Conservation (phyloP, 2,797 vertebrate species). For the Hyperoplus immaculatus region DNA sequence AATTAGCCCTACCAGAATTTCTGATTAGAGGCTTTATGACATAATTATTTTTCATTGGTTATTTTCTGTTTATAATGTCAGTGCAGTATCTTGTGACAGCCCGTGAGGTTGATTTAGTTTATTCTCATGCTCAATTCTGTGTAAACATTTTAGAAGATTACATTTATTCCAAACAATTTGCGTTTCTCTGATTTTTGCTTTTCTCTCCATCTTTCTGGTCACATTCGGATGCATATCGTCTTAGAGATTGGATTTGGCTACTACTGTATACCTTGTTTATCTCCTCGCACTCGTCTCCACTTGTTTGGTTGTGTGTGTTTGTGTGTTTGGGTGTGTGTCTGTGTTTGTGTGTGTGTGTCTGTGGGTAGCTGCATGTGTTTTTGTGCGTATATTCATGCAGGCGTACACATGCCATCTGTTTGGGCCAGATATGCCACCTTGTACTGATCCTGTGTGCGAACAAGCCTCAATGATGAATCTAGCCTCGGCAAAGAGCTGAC, state of each 20-base stretch:
- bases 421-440: slow-evolving; percentile 75
- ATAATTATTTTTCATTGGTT: slow-evolving; percentile 17
- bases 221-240: slow-evolving; percentile 33
- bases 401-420: slow-evolving; percentile 76
- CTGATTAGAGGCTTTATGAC: slow-evolving; percentile 37
- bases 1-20: slow-evolving; percentile 41
- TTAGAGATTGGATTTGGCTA: slow-evolving; percentile 55
- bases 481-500: slow-evolving; percentile 40
- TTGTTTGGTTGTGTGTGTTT: slow-evolving; percentile 19
- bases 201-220: slow-evolving; percentile 35
- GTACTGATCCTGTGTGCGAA: slow-evolving; percentile 60
- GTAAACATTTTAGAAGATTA: slow-evolving; percentile 26
- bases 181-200: slow-evolving; percentile 15
- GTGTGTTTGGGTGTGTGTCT: slow-evolving; percentile 46
- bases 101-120: slow-evolving; percentile 23
- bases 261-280: slow-evolving; percentile 45
- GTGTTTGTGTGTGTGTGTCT: slow-evolving; percentile 25
- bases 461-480: slow-evolving; percentile 34
- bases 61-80: slow-evolving; percentile 11
- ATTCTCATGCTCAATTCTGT: neutral
- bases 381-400: slow-evolving; percentile 69
- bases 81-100: slow-evolving; percentile 18
- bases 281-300: slow-evolving; percentile 26
- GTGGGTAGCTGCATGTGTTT: slow-evolving; percentile 16
- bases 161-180: slow-evolving; percentile 18